Evolutionary conservation across 1,140 invertebrate species (phyloP).

Genomic region (Megalopta genalis): DNA sequence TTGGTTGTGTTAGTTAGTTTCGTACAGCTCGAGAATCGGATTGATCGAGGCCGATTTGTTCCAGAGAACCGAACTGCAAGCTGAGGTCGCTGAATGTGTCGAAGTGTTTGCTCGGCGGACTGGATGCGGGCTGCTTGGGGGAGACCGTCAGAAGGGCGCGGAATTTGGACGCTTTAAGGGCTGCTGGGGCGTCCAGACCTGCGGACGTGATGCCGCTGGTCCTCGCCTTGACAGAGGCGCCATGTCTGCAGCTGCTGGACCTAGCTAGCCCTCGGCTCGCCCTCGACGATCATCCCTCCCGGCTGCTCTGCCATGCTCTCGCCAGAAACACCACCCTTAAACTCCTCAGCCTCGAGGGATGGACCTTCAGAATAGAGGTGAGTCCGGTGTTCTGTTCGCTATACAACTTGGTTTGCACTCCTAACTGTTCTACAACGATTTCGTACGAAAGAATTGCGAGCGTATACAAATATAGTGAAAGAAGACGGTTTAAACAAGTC

Average conservation of each 20-base stretch:
- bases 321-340: conserved; percentile 79
- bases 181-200: conserved; percentile 79
- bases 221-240: conserved; percentile 80
- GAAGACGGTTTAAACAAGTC: no score
- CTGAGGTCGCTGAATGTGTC: conserved; percentile 81
- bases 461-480: no score
- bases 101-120: conserved; percentile 78
- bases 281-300: conserved; percentile 81
- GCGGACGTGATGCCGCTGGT: conserved; percentile 80
- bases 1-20: no score
- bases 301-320: conserved; percentile 80
- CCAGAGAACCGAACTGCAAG: conserved; percentile 77
- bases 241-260: conserved; percentile 80
- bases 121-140: conserved; percentile 81
- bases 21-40: not conserved
- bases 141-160: conserved; percentile 80
- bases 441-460: no score
- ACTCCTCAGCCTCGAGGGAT: conserved; percentile 81
- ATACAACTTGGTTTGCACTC: not conserved
- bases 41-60: conserved; percentile 34
- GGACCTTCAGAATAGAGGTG: conserved; percentile 82
- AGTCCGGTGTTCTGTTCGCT: conserved; percentile 32
- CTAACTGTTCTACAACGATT: no score
- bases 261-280: conserved; percentile 80
- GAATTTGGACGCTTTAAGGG: conserved; percentile 80